Base-by-base conservation (phyloP, 2,113 vertebrate species). In the Pungitius pungitius region DNA sequence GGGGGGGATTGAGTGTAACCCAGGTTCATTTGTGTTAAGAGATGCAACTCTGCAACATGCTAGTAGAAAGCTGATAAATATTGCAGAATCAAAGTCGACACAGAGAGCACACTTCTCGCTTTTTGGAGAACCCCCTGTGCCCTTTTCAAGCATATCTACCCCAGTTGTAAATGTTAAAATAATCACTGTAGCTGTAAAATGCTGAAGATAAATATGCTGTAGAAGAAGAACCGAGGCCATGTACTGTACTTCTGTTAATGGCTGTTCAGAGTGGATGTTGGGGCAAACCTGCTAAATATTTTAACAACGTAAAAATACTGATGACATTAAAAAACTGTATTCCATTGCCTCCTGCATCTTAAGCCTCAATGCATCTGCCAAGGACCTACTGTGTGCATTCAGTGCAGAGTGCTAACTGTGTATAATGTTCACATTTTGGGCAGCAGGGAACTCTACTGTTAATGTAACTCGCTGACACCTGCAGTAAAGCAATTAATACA, bases 221-320 rank as follows among this genome's bases (percentile, higher is more conserved):
- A 39, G 58, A 43, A 22, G 26, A 43, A 40, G 51, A 58, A 77
- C 47, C 26, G 63, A 82, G 49, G 45, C n/a, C 18, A 4, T 22
- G 51, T 26, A 27, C 57, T 74, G 61, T n/a, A 22, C 57, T 59
- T 78, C 69, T 77, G 69, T 68, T 77, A 75, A 72, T 12, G 43
- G 33, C 59, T 76, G 77, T 55, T 88, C 74, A 4, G 83, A 73
- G 70, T 58, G 71, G 57, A 78, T 78, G 69, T 68, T 62, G 74
- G 68, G 3, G 12, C 79, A 88, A 86, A 81, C 72, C 82, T 90
- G 54, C 22, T 88, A 75, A 86, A 89, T 90, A 88, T 88, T 90
- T 90, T 24, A 91, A 66, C 45, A 81, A 54, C n/a, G 42, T 76
- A 71, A 82, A 83, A 85, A 79, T 78, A 84, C 65, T 61, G 57